These are phyloP conservation scores for Luehdorfia chinensis DNA, from an alignment of 1,140 invertebrate species.

Conservation along the genomic window DNA sequence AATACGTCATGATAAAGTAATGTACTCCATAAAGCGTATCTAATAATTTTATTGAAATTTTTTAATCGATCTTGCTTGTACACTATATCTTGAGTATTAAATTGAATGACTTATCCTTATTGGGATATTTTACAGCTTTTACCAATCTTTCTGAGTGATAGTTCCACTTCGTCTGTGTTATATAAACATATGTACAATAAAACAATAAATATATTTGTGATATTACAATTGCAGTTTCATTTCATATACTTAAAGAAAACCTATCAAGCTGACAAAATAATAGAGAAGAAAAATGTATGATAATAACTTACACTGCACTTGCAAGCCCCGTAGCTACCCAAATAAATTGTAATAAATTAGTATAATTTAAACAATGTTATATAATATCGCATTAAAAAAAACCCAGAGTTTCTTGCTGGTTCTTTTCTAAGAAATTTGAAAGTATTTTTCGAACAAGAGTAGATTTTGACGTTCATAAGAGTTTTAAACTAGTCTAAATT, in stretches of 20 bases:
- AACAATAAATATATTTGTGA: constrained; percentile 73
- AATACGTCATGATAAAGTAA: constrained; percentile 13
- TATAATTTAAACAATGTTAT: no score
- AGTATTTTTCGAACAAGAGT: no score
- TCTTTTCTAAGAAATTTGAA: no score
- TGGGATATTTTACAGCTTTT: constrained; percentile 43
- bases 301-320: no score
- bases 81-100: constrained; percentile 31
- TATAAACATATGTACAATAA: constrained; percentile 67
- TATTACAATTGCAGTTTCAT: constrained; percentile 37
- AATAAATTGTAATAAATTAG: no score
- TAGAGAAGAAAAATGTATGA: no score
- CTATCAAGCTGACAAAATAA: background rate
- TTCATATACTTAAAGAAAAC: constrained; percentile 1
- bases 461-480: no score
- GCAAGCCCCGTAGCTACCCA: no score
- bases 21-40: constrained; percentile 13
- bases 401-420: no score
- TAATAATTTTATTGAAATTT: constrained; percentile 6
- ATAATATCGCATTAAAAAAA: no score
- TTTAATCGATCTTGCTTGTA: constrained; percentile 4
- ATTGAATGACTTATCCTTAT: constrained; percentile 46
- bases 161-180: constrained; percentile 58
- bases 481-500: no score
- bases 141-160: constrained; percentile 48